Evolutionary conservation across 37 sponge, comb jelly and placozoan species (phyloP).

Genomic region (Halisarca cf. caerulea): DNA sequence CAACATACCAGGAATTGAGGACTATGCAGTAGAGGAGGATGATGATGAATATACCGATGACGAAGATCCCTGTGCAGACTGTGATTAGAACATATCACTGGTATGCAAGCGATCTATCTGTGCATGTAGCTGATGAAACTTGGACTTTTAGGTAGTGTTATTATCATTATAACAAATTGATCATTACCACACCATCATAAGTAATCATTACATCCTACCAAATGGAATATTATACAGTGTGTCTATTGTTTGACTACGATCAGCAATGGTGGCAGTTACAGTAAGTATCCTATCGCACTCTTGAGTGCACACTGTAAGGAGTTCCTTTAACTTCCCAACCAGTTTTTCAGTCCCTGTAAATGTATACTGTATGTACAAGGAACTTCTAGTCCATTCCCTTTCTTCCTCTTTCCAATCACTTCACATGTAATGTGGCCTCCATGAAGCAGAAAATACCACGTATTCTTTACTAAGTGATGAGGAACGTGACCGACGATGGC

Average conservation of each 20-base stretch:
- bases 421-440: conserved; percentile 11
- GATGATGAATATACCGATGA: conserved; percentile 31
- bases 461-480: neutral
- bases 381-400: conserved; percentile 24
- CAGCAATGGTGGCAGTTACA: too few species aligned
- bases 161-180: too few species aligned
- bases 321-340: neutral
- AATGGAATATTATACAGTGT: too few species aligned
- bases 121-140: too few species aligned
- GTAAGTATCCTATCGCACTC: too few species aligned
- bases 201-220: too few species aligned
- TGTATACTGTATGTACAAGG: conserved; percentile 8
- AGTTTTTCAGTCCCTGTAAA: neutral
- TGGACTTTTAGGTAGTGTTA: too few species aligned
- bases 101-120: too few species aligned
- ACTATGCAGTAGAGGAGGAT: conserved; percentile 25
- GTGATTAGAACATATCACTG: too few species aligned
- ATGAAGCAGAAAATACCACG: neutral
- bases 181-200: too few species aligned
- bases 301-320: neutral
- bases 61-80: conserved; percentile 19
- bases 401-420: conserved; percentile 12
- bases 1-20: conserved; percentile 40
- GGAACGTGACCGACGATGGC: conserved; percentile 10
- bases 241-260: too few species aligned